Evolutionary conservation across 2,113 vertebrate genomes (phyloP).

Genomic region (Hippocampus zosterae): DNA sequence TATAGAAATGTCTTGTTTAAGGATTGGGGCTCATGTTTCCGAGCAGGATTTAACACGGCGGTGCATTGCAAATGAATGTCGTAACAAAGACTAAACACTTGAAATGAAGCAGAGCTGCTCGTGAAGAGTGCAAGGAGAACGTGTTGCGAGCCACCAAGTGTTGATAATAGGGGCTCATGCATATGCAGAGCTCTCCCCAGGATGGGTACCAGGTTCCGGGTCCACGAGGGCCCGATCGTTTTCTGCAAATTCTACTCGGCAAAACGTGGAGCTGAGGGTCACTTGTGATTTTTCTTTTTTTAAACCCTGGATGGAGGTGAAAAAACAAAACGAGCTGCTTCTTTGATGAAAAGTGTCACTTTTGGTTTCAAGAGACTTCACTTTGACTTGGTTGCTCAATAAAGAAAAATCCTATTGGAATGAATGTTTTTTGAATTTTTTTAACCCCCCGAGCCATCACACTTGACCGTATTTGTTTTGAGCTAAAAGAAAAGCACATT

Average conservation of each 20-base stretch:
- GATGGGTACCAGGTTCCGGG: slow-evolving; percentile 27
- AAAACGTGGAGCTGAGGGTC: slow-evolving; percentile 39
- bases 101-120: slow-evolving; percentile 45
- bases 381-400: not conserved
- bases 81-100: slow-evolving; percentile 53
- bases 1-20: slow-evolving; percentile 15
- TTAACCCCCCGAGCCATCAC: not conserved
- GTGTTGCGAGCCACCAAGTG: slow-evolving; percentile 32
- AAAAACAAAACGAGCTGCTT: not conserved
- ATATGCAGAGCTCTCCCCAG: slow-evolving; percentile 39
- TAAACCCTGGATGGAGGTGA: not conserved
- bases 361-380: not conserved
- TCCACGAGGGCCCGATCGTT: slow-evolving; percentile 21
- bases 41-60: slow-evolving; percentile 34
- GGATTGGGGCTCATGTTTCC: slow-evolving; percentile 41
- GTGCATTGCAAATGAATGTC: slow-evolving; percentile 49
- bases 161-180: slow-evolving; percentile 47
- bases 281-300: too few relatives aligned
- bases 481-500: not conserved
- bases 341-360: not conserved
- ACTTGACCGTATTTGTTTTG: not conserved
- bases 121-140: slow-evolving; percentile 27
- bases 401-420: slow-evolving; percentile 1
- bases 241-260: not conserved
- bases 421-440: not conserved